A percentile compares a stretch with the other conserved stretches of the same genome.
Evolutionary conservation across 2,888 invertebrate genomes (phyloP).

Genomic region (Aphrophora alni): DNA sequence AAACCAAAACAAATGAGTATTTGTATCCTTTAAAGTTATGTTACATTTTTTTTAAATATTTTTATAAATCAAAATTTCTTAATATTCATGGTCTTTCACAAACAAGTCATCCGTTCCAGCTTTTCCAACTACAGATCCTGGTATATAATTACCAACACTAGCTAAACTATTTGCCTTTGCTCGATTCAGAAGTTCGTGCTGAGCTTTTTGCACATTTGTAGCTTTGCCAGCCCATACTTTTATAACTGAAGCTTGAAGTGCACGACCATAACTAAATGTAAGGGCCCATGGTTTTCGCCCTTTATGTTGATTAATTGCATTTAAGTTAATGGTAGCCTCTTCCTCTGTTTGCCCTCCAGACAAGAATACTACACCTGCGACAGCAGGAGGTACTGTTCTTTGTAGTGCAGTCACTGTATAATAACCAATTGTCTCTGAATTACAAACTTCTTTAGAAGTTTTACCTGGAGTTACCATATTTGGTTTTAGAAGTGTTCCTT

Average conservation of each 20-base stretch:
- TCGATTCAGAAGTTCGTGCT: constrained; percentile 61
- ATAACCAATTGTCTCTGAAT: constrained; percentile 62
- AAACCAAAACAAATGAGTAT: too few relatives aligned
- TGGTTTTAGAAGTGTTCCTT: constrained; percentile 69
- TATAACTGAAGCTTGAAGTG: constrained; percentile 62
- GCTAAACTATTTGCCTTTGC: constrained; percentile 58
- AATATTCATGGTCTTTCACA: not conserved
- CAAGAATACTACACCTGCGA: constrained; percentile 89
- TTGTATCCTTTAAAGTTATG: too few relatives aligned
- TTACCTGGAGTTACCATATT: constrained; percentile 72
- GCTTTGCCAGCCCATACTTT: constrained; percentile 64
- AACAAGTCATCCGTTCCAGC: not conserved
- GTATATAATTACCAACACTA: constrained; percentile 42
- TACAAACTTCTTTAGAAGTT: constrained; percentile 59
- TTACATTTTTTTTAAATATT: too few relatives aligned
- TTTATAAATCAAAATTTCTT: not conserved
- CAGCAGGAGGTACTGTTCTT: constrained; percentile 57
- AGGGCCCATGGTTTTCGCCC: constrained; percentile 82
- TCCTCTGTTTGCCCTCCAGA: constrained; percentile 99
- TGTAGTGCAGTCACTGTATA: constrained; percentile 67
- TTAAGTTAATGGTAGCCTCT: constrained; percentile 94
- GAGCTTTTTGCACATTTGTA: constrained; percentile 60
- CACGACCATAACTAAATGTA: constrained; percentile 68
- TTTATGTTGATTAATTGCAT: constrained; percentile 89
- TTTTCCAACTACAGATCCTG: constrained; percentile 40